phyloP scores from a whole-genome alignment of 92 coral and sea anemone species.

The Anthopleura xanthogrammica region DNA sequence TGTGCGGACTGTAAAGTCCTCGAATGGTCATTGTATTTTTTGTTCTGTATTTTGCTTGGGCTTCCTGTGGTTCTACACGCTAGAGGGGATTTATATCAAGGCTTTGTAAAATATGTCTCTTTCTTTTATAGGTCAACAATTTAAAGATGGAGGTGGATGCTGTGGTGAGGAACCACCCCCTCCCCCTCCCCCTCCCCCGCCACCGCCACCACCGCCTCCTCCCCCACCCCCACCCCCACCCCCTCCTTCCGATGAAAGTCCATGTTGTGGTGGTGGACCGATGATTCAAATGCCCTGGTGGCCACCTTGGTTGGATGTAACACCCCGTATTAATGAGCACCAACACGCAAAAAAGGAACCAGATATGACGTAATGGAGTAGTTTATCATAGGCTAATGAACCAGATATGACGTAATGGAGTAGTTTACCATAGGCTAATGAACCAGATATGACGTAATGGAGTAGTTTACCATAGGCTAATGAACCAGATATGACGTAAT shows the following conservation, averaged over 20 bases:
- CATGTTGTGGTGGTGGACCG: conserved; percentile 17
- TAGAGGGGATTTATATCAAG: too few species aligned
- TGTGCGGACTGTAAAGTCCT: too few species aligned
- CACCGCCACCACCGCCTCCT: conserved; percentile 14
- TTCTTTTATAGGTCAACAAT: conserved; percentile 6
- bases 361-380: background rate
- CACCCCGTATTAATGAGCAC: background rate
- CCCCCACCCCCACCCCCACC: conserved; percentile 32
- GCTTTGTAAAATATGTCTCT: too few species aligned
- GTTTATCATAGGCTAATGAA: too few species aligned
- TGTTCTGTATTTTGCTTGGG: too few species aligned
- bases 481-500: too few species aligned
- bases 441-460: too few species aligned
- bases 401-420: too few species aligned
- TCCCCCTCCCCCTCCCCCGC: conserved; percentile 9
- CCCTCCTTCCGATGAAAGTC: conserved; percentile 7
- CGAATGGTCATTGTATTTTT: too few species aligned
- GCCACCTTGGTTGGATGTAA: conserved; percentile 20
- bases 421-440: too few species aligned
- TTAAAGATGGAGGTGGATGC: conserved; percentile 6
- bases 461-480: too few species aligned
- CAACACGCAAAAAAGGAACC: background rate
- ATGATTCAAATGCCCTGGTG: conserved; percentile 27
- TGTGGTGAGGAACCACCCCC: conserved; percentile 11
- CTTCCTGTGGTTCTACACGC: background rate